Conservation (phyloP, 2,888 invertebrate genomes). For the Pseudococcus jackbeardsleyi region DNA sequence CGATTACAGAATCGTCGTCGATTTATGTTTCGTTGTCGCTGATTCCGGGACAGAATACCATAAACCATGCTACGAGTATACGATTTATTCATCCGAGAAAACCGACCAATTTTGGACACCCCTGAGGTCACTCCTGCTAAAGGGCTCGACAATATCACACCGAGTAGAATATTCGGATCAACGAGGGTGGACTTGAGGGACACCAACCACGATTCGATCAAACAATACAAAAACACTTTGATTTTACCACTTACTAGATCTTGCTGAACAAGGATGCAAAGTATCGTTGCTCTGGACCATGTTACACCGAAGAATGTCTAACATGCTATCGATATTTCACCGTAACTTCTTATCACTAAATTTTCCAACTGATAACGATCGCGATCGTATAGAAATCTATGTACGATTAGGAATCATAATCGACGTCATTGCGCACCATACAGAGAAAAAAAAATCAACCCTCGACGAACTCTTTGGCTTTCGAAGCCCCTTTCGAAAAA, state of each 20-base stretch:
- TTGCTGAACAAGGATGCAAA: slow-evolving; percentile 56
- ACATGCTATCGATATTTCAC: slow-evolving; percentile 36
- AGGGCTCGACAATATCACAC: background rate
- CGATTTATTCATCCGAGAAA: background rate
- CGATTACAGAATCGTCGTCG: background rate
- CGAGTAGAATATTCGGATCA: background rate
- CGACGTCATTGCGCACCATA: background rate
- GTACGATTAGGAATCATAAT: background rate
- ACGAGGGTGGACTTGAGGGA: background rate
- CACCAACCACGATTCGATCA: background rate
- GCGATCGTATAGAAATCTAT: background rate
- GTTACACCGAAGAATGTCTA: slow-evolving; percentile 61
- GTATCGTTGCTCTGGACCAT: slow-evolving; percentile 60
- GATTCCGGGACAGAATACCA: slow-evolving; percentile 48
- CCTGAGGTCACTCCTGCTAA: background rate
- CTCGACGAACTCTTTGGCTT: background rate
- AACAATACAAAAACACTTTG: background rate
- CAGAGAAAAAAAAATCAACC: slow-evolving; percentile 16
- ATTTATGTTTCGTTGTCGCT: background rate
- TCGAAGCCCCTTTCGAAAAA: background rate
- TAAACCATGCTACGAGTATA: slow-evolving; percentile 25
- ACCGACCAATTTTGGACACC: background rate
- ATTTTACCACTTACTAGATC: slow-evolving; percentile 29
- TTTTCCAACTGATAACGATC: background rate
- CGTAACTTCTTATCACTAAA: slow-evolving; percentile 42